Base-by-base conservation (phyloP, 2,797 vertebrate species). In the Manis pentadactyla region DNA sequence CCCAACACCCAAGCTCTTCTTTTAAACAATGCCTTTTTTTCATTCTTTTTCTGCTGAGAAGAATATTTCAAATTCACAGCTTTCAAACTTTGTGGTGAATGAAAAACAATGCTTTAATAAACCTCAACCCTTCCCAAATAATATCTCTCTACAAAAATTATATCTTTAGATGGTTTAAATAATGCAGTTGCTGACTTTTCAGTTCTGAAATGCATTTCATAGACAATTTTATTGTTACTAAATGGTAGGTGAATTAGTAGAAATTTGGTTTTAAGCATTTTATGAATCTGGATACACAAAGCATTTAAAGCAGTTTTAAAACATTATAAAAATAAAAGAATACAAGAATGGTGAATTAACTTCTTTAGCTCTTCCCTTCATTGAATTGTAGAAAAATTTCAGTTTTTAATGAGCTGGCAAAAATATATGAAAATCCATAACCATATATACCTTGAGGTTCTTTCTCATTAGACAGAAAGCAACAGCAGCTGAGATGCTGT, bases 141-240 rank as follows among this genome's bases (percentile, higher is more conserved):
- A 3, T 39, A 39, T 39, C 37, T 39, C 5, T 39, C 37, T 39
- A 39, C 37, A 4, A 39, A 39, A 39, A 89, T 31, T 46, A 0
- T 7, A 73, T 57, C n/a, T 81, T 92, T 90, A 97, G 87, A 87
- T 94, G 78, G 9, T 55, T 97, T 97, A 97, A 97, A 97, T 93
- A 90, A 97, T 46, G 0, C 5, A 69, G 4, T 92, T 92, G 10
- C 51, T 95, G 69, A 93, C 46, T 97, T 42, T 11, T 2, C 6
- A 23, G 13, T 1, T 97, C 87, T 63, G 95, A 94, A 94, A 68
- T 25, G 6, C n/a, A 17, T 87, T 95, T 95, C 92, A 93, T 9
- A 92, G 89, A 93, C 69, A 95, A 94, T 73, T 27, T 59, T 53
- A 93, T 96, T 94, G 90, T 71, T 73, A 51, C 2, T 92, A 94